phyloP scores from a whole-genome alignment of 2,888 invertebrate species.

The Eupithecia dodoneata region DNA sequence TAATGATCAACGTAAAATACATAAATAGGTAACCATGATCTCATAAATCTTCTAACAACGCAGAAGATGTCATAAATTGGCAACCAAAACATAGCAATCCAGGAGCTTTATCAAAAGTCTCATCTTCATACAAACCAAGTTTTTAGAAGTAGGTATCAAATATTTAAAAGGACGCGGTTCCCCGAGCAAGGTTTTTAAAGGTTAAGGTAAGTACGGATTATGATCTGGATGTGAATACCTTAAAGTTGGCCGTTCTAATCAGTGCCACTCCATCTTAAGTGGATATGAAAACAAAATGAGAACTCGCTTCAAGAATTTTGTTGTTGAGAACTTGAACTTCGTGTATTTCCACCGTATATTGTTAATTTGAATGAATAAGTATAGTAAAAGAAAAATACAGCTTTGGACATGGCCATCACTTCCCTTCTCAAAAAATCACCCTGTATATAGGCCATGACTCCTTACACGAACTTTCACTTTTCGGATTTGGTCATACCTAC shows the following conservation, averaged over 20 bases:
- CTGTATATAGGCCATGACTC: neutral
- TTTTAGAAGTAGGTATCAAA: neutral
- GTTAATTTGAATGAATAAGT: neutral
- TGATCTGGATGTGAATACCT: slow-evolving; percentile 29
- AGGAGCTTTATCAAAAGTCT: neutral
- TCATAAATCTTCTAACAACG: neutral
- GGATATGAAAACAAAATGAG: slow-evolving; percentile 20
- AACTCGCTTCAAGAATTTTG: neutral
- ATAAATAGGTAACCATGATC: neutral
- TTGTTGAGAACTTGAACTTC: neutral
- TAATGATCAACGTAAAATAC: no score
- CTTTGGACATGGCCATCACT: no score
- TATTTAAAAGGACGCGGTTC: slow-evolving; percentile 17
- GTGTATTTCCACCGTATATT: neutral
- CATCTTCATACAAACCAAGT: neutral
- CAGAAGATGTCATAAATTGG: neutral
- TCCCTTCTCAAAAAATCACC: no score
- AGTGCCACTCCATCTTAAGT: slow-evolving; percentile 20
- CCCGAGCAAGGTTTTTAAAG: slow-evolving; percentile 12
- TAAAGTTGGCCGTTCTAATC: slow-evolving; percentile 27
- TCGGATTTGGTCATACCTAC: neutral
- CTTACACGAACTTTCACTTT: neutral
- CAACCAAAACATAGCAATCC: neutral
- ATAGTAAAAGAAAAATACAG: no score
- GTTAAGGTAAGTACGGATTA: slow-evolving; percentile 20